Evolutionary conservation across 2,113 vertebrate species (phyloP), one percentile per base, ranked within the genome.

Genomic region (Pogona vitticeps): DNA sequence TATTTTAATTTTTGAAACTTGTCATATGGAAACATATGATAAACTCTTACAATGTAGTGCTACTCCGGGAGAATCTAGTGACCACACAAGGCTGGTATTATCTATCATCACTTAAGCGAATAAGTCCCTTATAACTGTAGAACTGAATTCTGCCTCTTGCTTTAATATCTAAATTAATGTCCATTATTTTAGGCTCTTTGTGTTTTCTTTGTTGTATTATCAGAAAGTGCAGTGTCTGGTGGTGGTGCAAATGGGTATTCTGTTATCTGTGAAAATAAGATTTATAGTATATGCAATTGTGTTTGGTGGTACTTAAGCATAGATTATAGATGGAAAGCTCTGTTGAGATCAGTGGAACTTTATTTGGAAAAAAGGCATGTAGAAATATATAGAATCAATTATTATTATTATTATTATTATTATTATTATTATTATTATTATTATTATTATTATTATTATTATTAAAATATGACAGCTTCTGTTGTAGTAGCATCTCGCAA

Each of bases 1-100:
- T 76, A 86, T 96, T 95, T 95, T 94, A 95, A 95, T 95, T 94
- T 91, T 94, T 92, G 88, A 88, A 95, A 92, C 86, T 91, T 84
- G 42, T 88, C 89, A 94, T 91, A 93, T 83, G 79, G 93, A 95
- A 93, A 92, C 5, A 1, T 82, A 93, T 81, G 89, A 91, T 89
- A 92, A 92, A 84, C 91, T 86, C 92, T 91, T 84, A 81, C 91
- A 94, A 90, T 85, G 70, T 91, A 86, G 92, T 76, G 42, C 93
- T 91, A 83, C 89, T 95, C 82, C 86, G 10, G 68, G 85, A 78
- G 91, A 93, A 82, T 90, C 93, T 92, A 95, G 95, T 91, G 91
- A 94, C 86, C 89, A 85, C 52, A 76, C 92, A 94, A 92, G 86
- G 92, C 91, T 93, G 93, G 90, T 91, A 91, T 82, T 91, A 92